Base-by-base conservation (phyloP, 92 coral and sea anemone species). In the Paramuricea clavata region DNA sequence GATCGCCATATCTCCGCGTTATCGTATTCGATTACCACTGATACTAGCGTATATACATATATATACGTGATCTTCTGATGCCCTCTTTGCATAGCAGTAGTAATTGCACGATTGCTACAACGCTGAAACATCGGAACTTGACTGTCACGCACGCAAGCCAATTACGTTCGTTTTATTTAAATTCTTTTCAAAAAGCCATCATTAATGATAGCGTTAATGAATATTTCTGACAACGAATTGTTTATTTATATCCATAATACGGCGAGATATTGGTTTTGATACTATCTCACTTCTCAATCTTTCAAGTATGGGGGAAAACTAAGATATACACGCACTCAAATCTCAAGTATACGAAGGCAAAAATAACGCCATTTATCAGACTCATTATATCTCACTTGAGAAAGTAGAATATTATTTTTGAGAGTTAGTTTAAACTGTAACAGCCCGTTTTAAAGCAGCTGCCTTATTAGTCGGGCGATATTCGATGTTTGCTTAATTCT, bases 111-210 rank as follows among this genome's bases (percentile, higher is more conserved):
- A n/a, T n/a, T n/a, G n/a, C n/a, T n/a, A n/a, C n/a, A n/a, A n/a
- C n/a, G n/a, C n/a, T n/a, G 54, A 73, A 67, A 1, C 43, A 10
- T 73, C 30, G 57, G 33, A n/a, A 73, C 26, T 6, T 1, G 47
- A 73, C 17, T 39, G 79, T 42, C 79, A 73, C 8, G 54, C 56
- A 17, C 6, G 26, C 27, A 17, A 39, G 59, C 56, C 59, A 73
- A 73, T 73, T 73, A 73, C 12, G 57, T 30, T 44, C 79, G 79
- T 52, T 73, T 73, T 39, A 44, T 73, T 42, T 21, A 73, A 44
- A 21, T 11, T 39, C 57, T 44, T 70, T 23, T 73, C 79, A n/a
- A 42, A 73, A 73, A 73, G 57, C 59, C 41, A 73, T 73, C 17
- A 73, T 73, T 44, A 39, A 73, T 73, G 60, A 33, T 27, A 6